Evolutionary conservation across 2,888 invertebrate genomes (phyloP).

Genomic region (Deroplatys truncata): DNA sequence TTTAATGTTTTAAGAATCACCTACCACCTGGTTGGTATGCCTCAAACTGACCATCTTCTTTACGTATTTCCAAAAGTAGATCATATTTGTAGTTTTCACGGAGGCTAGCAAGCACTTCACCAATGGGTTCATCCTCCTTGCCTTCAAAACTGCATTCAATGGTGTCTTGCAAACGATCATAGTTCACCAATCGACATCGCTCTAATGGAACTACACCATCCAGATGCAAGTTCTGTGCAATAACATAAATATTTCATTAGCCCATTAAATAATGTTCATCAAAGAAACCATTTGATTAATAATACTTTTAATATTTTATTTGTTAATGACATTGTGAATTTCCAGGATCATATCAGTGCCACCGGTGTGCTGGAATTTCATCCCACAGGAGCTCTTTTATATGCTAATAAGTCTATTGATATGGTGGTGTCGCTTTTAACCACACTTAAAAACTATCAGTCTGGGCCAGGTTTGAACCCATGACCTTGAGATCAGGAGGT

Average conservation of each 20-base stretch:
- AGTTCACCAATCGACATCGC: conserved; percentile 68
- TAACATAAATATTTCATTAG: conserved; percentile 8
- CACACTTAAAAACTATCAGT: no score
- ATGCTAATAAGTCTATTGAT: no score
- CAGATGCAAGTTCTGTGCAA: conserved; percentile 51
- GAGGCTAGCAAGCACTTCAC: conserved; percentile 47
- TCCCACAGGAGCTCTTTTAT: no score
- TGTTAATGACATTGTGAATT: no score
- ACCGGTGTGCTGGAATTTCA: no score
- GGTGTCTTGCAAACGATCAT: conserved; percentile 58
- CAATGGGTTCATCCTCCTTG: conserved; percentile 49
- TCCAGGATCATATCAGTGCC: no score
- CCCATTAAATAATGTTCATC: no score
- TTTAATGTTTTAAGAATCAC: conserved; percentile 21
- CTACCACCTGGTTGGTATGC: conserved; percentile 59
- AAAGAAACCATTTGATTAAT: no score
- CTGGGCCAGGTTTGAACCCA: no score
- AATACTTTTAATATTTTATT: no score
- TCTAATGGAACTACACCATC: conserved; percentile 56
- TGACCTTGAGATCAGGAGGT: no score
- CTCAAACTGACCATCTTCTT: conserved; percentile 57
- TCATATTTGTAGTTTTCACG: conserved; percentile 50
- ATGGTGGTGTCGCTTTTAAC: no score
- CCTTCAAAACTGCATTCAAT: conserved; percentile 65
- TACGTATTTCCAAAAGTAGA: conserved; percentile 63